Evolutionary conservation across 2,113 vertebrate species (phyloP).

Genomic region (Ictalurus furcatus): DNA sequence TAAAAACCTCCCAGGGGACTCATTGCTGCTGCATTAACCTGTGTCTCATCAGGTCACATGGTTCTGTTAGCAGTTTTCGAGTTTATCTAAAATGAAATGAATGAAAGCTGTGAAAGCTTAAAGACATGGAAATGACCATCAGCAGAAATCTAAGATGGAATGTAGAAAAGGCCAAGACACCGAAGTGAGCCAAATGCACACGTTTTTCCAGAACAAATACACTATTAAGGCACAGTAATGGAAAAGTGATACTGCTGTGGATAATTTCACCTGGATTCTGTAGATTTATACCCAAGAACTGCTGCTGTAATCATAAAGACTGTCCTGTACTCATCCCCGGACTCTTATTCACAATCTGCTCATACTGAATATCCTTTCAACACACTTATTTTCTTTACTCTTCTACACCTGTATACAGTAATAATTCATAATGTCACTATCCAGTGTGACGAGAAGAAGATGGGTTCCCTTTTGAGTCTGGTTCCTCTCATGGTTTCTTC

Average conservation of each 20-base stretch:
- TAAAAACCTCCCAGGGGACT: not conserved
- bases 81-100: not conserved
- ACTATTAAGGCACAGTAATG: slow-evolving; percentile 36
- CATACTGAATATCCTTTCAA: not conserved
- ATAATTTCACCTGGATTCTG: not conserved
- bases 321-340: not conserved
- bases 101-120: not conserved
- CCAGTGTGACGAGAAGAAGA: not conserved
- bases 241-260: not conserved
- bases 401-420: not conserved
- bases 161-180: slow-evolving; percentile 14
- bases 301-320: not conserved
- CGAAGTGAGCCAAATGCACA: slow-evolving; percentile 14
- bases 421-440: not conserved
- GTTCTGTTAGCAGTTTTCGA: not conserved
- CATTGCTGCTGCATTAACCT: not conserved
- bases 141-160: slow-evolving; percentile 33
- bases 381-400: not conserved
- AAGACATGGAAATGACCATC: slow-evolving; percentile 25
- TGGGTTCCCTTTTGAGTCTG: not conserved
- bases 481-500: not conserved
- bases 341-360: not conserved
- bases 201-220: slow-evolving; percentile 35
- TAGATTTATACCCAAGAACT: not conserved
- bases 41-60: not conserved